Evolutionary conservation across 2,888 invertebrate genomes (phyloP).

Genomic region (Falcaria lacertinaria): DNA sequence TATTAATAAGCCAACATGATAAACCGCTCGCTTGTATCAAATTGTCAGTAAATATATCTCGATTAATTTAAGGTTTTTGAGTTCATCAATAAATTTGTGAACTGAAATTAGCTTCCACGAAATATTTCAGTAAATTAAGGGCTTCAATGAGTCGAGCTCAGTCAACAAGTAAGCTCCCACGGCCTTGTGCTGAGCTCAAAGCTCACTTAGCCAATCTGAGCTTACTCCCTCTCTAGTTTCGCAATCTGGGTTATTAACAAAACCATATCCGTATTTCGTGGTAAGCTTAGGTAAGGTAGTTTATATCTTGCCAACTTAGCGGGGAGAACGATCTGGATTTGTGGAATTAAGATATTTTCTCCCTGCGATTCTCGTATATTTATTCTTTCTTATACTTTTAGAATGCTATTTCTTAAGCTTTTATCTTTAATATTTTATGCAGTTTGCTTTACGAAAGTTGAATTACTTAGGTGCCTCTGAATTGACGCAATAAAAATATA

Average conservation of each 20-base stretch:
- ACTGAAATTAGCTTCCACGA: not conserved
- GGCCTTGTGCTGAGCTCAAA: constrained; percentile 2
- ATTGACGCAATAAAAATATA: too few species aligned
- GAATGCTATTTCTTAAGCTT: not conserved
- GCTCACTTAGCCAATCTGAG: constrained; percentile 3
- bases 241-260: constrained; percentile 5
- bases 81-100: constrained; percentile 1
- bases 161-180: constrained; percentile 1
- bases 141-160: constrained; percentile 1
- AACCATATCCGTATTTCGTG: constrained; percentile 1
- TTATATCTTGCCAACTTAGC: not conserved
- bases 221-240: not conserved
- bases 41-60: not conserved
- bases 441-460: not conserved
- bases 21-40: too few species aligned
- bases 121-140: constrained; percentile 1
- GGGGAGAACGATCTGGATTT: not conserved
- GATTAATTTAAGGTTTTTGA: not conserved
- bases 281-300: not conserved
- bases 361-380: not conserved
- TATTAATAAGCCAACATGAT: not conserved
- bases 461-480: too few species aligned
- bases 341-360: not conserved
- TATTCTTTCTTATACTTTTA: not conserved
- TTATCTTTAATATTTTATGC: not conserved